A percentile compares a stretch with the other conserved stretches of the same genome.
phyloP scores from a whole-genome alignment of 2,113 vertebrate genomes.

The Psilopsiagon aymara region DNA sequence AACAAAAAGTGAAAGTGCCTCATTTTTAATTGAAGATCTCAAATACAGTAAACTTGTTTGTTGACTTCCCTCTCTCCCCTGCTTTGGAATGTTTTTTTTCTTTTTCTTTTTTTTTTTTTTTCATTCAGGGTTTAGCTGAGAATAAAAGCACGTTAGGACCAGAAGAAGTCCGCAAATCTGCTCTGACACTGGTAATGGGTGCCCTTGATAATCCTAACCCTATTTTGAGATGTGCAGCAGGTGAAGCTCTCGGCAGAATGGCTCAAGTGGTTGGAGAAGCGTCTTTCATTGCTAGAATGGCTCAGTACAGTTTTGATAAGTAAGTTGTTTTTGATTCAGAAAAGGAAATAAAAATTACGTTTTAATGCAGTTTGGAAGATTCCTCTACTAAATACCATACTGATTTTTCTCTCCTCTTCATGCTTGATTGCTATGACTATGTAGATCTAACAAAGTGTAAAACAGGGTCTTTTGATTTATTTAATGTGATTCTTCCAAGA shows the following conservation, averaged over 20 bases:
- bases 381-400: not conserved
- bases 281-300: conserved; percentile 97
- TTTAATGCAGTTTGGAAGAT: not conserved
- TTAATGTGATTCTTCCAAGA: not conserved
- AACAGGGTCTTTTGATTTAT: not conserved
- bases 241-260: conserved; percentile 97
- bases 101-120: not conserved
- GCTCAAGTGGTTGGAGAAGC: conserved; percentile 98
- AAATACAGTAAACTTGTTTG: not conserved
- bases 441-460: not conserved
- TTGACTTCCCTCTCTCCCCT: not conserved
- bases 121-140: conserved; percentile 92
- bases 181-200: conserved; percentile 96
- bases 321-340: conserved; percentile 68
- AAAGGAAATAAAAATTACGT: not conserved
- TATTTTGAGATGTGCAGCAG: conserved; percentile 95
- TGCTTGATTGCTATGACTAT: not conserved
- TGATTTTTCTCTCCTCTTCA: not conserved
- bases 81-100: not conserved
- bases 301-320: conserved; percentile 99
- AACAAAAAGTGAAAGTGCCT: not conserved
- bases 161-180: conserved; percentile 96
- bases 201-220: conserved; percentile 97
- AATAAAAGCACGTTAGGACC: conserved; percentile 97
- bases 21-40: not conserved